Conservation (phyloP, 2,797 vertebrate species). For the Triplophysa bombifrons region DNA sequence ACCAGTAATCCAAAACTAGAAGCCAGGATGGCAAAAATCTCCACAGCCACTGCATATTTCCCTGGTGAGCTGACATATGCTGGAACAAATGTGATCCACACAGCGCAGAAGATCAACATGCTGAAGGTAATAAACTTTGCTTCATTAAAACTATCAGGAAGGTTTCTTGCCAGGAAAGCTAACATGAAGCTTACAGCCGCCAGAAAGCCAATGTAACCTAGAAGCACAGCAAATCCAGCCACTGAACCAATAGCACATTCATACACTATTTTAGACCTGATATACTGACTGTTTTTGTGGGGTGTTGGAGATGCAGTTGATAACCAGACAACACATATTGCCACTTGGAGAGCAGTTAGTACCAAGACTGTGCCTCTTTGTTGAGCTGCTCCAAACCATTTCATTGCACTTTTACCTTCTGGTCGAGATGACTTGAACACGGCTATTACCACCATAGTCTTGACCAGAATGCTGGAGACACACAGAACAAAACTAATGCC, state of each 20-base stretch:
- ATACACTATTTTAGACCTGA: slow-evolving; percentile 68
- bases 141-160: slow-evolving; percentile 69
- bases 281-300: slow-evolving; percentile 66
- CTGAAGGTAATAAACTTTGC: slow-evolving; percentile 30
- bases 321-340: slow-evolving; percentile 65
- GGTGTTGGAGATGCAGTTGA: slow-evolving; percentile 59
- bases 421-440: slow-evolving; percentile 63
- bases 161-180: slow-evolving; percentile 14
- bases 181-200: slow-evolving; percentile 63
- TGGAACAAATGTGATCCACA: slow-evolving; percentile 65
- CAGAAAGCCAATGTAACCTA: slow-evolving; percentile 74
- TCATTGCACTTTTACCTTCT: slow-evolving; percentile 48
- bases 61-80: slow-evolving; percentile 55
- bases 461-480: slow-evolving; percentile 59
- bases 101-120: slow-evolving; percentile 60
- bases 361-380: slow-evolving; percentile 70
- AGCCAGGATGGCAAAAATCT: slow-evolving; percentile 55
- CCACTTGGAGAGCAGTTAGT: slow-evolving; percentile 59
- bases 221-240: slow-evolving; percentile 64
- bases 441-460: slow-evolving; percentile 53
- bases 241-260: slow-evolving; percentile 65
- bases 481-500: slow-evolving; percentile 58
- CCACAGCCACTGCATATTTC: slow-evolving; percentile 48
- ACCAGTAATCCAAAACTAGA: slow-evolving; percentile 55
- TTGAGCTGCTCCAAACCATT: slow-evolving; percentile 68